These are phyloP conservation scores for Pimpla rufipes DNA, from an alignment of 2,888 invertebrate genomes.

Conservation along the genomic window DNA sequence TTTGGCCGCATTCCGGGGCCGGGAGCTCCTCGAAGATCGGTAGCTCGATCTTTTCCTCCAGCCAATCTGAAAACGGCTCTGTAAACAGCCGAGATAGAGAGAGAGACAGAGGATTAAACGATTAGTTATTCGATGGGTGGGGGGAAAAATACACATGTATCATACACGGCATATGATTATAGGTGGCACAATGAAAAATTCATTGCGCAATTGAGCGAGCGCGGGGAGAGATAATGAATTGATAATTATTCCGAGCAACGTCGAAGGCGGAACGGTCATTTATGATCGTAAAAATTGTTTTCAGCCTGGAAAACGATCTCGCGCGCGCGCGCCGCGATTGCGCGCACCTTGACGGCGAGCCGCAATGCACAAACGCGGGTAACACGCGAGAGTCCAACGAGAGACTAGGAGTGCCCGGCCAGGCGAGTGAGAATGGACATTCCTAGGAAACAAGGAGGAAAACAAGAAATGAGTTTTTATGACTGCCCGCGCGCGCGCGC, in stretches of 20 bases:
- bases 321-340: neutral
- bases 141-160: slow-evolving; percentile 40
- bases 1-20: slow-evolving; percentile 81
- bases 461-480: slow-evolving; percentile 37
- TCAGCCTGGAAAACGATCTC: slow-evolving; percentile 43
- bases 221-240: slow-evolving; percentile 52
- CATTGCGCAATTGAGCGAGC: slow-evolving; percentile 53
- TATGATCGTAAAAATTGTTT: slow-evolving; percentile 55
- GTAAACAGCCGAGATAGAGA: slow-evolving; percentile 75
- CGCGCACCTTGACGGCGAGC: slow-evolving; percentile 43
- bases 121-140: slow-evolving; percentile 50
- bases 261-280: slow-evolving; percentile 52
- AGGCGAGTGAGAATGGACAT: slow-evolving; percentile 76
- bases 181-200: slow-evolving; percentile 43
- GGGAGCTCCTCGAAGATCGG: slow-evolving; percentile 89
- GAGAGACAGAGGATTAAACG: neutral
- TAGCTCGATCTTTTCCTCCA: slow-evolving; percentile 89
- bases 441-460: slow-evolving; percentile 69
- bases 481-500: neutral
- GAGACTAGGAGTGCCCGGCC: slow-evolving; percentile 76
- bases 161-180: slow-evolving; percentile 10
- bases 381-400: slow-evolving; percentile 24
- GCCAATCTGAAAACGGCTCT: slow-evolving; percentile 90
- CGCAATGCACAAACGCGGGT: neutral
- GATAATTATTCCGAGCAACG: slow-evolving; percentile 60